Evolutionary conservation across 2,797 vertebrate genomes (phyloP).

Genomic region (Chelon auratus): DNA sequence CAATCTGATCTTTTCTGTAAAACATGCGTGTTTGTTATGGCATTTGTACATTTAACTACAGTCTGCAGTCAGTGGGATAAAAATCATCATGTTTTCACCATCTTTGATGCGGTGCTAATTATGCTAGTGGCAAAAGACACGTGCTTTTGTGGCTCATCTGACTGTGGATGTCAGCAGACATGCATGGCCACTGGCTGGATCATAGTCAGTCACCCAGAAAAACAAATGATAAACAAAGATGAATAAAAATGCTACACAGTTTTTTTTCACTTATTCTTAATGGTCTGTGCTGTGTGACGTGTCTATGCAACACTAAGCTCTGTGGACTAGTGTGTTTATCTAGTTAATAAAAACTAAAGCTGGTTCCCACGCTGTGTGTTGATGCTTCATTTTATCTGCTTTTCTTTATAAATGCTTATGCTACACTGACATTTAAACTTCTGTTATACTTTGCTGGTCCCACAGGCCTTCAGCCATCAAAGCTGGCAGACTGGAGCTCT

Average conservation of each 20-base stretch:
- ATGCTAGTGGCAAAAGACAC: conserved; percentile 19
- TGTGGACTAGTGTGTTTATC: conserved; percentile 31
- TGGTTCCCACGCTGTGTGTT: conserved; percentile 7
- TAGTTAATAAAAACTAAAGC: conserved; percentile 4
- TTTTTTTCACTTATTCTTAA: background rate
- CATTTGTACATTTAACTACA: conserved; percentile 22
- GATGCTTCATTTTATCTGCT: conserved; percentile 21
- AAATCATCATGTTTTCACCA: conserved; percentile 25
- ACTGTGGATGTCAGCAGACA: conserved; percentile 29
- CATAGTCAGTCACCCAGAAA: conserved; percentile 48
- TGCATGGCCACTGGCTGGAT: conserved; percentile 39
- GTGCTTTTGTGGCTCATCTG: conserved; percentile 39
- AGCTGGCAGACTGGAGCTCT: conserved; percentile 74
- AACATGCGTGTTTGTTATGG: conserved; percentile 22
- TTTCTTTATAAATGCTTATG: background rate
- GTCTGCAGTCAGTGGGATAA: conserved; percentile 2
- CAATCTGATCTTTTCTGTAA: conserved; percentile 23
- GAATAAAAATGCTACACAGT: conserved; percentile 12
- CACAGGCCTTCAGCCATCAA: conserved; percentile 75
- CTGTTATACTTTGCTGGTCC: background rate
- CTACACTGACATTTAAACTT: conserved; percentile 1
- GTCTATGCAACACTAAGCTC: conserved; percentile 5
- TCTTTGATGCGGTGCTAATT: conserved; percentile 37
- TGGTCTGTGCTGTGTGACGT: conserved; percentile 20
- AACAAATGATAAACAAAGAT: conserved; percentile 27